A percentile compares a stretch with the other conserved stretches of the same genome.
These are phyloP conservation scores for Macrosiphum euphorbiae DNA, from an alignment of 2,888 invertebrate species.

Conservation along the genomic window DNA sequence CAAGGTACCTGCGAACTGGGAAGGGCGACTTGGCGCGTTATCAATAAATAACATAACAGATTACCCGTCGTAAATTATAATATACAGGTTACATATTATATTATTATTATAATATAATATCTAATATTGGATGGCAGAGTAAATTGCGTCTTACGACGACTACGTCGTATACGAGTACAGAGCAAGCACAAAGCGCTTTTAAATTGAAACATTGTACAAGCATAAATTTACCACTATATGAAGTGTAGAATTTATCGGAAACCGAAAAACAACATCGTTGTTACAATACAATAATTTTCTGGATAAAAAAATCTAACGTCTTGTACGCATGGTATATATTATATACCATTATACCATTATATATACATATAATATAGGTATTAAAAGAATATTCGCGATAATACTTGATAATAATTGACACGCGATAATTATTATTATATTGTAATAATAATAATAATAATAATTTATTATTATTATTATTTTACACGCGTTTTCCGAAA, in stretches of 20 bases:
- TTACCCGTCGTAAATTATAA: constrained; percentile 27
- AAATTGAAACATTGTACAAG: background rate
- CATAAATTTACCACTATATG: background rate
- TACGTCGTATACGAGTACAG: background rate
- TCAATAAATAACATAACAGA: constrained; percentile 35
- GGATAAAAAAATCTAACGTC: background rate
- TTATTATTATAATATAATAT: background rate
- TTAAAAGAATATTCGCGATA: background rate
- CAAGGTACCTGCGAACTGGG: background rate
- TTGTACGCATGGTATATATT: too few relatives aligned
- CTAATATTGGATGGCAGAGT: background rate
- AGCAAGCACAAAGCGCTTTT: background rate
- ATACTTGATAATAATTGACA: background rate
- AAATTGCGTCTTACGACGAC: background rate
- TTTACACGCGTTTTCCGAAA: background rate
- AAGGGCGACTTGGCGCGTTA: constrained; percentile 24
- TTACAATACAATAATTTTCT: background rate
- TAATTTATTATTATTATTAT: background rate
- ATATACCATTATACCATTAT: too few relatives aligned
- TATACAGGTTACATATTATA: background rate
- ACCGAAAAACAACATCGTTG: too few relatives aligned
- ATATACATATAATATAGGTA: background rate
- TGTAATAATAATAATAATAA: background rate
- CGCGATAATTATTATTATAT: background rate
- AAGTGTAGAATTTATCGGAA: background rate